Conservation (phyloP, 1,140 invertebrate genomes). For the Mercenaria mercenaria region DNA sequence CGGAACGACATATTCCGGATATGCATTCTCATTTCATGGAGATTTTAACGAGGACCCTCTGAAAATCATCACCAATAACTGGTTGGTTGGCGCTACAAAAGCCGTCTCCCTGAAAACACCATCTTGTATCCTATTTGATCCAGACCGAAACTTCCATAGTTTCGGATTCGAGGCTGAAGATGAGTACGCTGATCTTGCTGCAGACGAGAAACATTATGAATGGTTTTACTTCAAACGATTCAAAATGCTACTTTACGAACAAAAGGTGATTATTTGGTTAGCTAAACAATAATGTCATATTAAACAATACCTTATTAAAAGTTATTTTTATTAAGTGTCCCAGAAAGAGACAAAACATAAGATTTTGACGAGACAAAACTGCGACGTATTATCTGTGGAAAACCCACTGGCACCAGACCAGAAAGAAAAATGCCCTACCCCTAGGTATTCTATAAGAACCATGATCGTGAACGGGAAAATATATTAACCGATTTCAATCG, state of each 20-base stretch:
- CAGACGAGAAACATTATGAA: constrained; percentile 27
- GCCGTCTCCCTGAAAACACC: constrained; percentile 4
- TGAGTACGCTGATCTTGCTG: constrained; percentile 61
- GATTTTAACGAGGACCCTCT: constrained; percentile 65
- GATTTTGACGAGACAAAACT: too few relatives aligned
- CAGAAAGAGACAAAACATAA: too few relatives aligned
- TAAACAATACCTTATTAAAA: too few relatives aligned
- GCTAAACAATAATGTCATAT: too few relatives aligned
- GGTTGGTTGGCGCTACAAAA: constrained; percentile 2
- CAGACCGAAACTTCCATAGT: constrained; percentile 19
- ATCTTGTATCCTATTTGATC: constrained; percentile 45
- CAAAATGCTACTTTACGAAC: constrained; percentile 70
- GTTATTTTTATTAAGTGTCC: too few relatives aligned
- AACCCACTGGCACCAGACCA: too few relatives aligned
- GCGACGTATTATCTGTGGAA: too few relatives aligned
- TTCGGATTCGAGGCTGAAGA: constrained; percentile 69
- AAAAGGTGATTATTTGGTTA: constrained; percentile 64
- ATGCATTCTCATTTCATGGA: constrained; percentile 73
- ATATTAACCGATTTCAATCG: too few relatives aligned
- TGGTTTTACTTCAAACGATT: constrained; percentile 71
- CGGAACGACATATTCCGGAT: constrained; percentile 74
- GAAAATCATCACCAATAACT: constrained; percentile 68
- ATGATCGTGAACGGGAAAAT: too few relatives aligned
- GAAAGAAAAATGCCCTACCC: too few relatives aligned
- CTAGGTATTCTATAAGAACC: too few relatives aligned